Conservation (phyloP, 1,140 invertebrate species). For the Drosophila serrata region DNA sequence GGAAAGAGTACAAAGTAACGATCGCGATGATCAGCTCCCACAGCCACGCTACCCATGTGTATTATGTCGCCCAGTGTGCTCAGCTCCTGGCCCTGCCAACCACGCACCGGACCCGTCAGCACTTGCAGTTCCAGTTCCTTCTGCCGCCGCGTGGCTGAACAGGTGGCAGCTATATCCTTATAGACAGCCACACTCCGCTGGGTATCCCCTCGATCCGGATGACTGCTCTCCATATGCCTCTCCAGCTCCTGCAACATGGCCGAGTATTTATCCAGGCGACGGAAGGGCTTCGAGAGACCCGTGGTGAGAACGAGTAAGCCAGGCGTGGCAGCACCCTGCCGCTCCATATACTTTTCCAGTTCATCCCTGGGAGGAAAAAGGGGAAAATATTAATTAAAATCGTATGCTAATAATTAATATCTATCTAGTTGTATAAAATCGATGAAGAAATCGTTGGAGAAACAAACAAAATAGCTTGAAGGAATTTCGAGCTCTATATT, state of each 20-base stretch:
- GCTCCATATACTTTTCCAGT: constrained; percentile 95
- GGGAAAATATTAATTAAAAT: neutral
- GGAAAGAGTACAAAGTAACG: constrained; percentile 97
- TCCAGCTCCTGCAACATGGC: constrained; percentile 97
- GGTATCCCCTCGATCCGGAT: constrained; percentile 97
- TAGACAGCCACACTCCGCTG: constrained; percentile 97
- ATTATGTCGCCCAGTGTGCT: constrained; percentile 87
- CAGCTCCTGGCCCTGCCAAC: constrained; percentile 97
- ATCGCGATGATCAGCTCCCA: constrained; percentile 93
- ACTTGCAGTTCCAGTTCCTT: constrained; percentile 98
- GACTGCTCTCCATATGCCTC: constrained; percentile 96
- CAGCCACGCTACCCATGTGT: constrained; percentile 95
- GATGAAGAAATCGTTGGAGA: neutral
- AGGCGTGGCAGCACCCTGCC: constrained; percentile 91
- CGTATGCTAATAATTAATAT: neutral
- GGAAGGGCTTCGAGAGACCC: constrained; percentile 97
- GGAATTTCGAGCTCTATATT: neutral
- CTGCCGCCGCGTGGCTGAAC: constrained; percentile 94
- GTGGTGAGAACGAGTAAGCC: constrained; percentile 96
- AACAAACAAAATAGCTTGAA: neutral
- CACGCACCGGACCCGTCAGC: constrained; percentile 95
- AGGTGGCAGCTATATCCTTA: constrained; percentile 95
- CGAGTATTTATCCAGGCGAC: constrained; percentile 97
- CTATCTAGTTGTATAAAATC: too few species aligned
- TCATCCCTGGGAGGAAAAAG: constrained; percentile 89